These are phyloP conservation scores for Uloborus plumipes DNA, from an alignment of 2,888 invertebrate species.

Conservation along the genomic window DNA sequence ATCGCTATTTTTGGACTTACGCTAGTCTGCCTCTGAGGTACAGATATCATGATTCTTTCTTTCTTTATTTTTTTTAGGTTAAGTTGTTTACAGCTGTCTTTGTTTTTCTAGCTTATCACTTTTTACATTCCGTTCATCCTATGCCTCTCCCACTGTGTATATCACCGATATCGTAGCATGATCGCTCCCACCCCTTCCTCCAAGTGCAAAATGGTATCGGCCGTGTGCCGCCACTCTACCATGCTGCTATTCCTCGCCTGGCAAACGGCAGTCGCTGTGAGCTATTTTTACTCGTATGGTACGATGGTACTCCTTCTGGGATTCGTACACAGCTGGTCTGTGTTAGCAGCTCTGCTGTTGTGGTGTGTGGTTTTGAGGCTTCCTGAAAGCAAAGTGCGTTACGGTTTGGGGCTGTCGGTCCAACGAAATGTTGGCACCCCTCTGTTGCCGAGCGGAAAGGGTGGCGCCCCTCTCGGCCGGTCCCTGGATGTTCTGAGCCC, in stretches of 20 bases:
- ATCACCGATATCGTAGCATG: constrained; percentile 54
- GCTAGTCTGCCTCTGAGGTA: too few relatives aligned
- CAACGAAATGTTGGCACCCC: constrained; percentile 47
- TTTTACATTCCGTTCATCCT: constrained; percentile 84
- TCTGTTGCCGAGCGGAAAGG: constrained; percentile 20
- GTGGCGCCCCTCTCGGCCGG: neutral
- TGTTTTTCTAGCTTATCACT: constrained; percentile 73
- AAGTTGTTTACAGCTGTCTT: too few relatives aligned
- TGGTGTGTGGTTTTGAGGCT: constrained; percentile 57
- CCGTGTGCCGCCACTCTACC: constrained; percentile 50
- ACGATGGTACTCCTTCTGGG: constrained; percentile 61
- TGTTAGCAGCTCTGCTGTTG: constrained; percentile 59
- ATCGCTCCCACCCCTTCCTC: constrained; percentile 12
- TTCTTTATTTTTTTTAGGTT: too few relatives aligned
- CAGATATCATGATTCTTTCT: too few relatives aligned
- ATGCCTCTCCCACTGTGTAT: constrained; percentile 79
- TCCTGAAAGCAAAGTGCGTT: constrained; percentile 36
- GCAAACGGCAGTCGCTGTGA: constrained; percentile 47
- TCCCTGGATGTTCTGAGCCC: constrained; percentile 13
- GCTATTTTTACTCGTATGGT: constrained; percentile 62
- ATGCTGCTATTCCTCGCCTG: constrained; percentile 63
- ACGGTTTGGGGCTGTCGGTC: constrained; percentile 8
- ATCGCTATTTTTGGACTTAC: too few relatives aligned
- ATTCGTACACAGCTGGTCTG: constrained; percentile 61
- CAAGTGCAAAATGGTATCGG: constrained; percentile 32